These are phyloP conservation scores for Temnothorax curvispinosus DNA, from an alignment of 1,140 invertebrate species.

Conservation along the genomic window DNA sequence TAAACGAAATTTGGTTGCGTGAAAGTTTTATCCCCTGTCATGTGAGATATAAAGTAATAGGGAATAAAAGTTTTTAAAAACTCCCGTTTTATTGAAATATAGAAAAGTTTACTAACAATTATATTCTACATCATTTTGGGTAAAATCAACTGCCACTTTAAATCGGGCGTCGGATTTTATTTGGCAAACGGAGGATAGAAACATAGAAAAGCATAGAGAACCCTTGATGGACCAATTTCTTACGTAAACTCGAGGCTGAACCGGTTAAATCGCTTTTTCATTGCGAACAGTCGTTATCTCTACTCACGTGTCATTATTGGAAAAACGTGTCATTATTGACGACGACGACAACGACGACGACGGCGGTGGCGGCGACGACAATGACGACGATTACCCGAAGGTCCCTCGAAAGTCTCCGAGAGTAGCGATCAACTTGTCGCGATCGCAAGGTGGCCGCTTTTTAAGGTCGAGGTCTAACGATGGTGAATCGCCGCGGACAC, in stretches of 20 bases:
- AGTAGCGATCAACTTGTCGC: slow-evolving; percentile 47
- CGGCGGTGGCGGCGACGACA: neutral
- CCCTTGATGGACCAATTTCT: slow-evolving; percentile 7
- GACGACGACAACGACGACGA: neutral
- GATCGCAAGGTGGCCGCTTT: slow-evolving; percentile 56
- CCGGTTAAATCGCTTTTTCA: slow-evolving; percentile 27
- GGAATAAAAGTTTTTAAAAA: neutral
- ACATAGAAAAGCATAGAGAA: neutral
- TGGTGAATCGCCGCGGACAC: slow-evolving; percentile 34
- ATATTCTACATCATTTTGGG: neutral
- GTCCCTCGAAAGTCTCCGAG: slow-evolving; percentile 48
- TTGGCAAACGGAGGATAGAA: neutral
- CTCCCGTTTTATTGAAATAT: neutral
- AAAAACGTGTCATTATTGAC: slow-evolving; percentile 18
- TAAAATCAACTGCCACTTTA: neutral
- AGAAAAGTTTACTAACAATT: neutral
- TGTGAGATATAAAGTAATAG: neutral
- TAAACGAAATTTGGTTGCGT: neutral
- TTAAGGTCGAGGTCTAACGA: slow-evolving; percentile 66
- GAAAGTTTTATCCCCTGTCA: neutral
- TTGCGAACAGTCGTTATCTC: slow-evolving; percentile 20
- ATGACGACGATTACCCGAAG: slow-evolving; percentile 25
- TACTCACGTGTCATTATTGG: slow-evolving; percentile 8
- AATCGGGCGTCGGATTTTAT: neutral
- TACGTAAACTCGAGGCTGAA: neutral